Evolutionary conservation across 2,888 invertebrate species (phyloP), one percentile per base, ranked within the genome.

Genomic region (Limnephilus marmoratus): DNA sequence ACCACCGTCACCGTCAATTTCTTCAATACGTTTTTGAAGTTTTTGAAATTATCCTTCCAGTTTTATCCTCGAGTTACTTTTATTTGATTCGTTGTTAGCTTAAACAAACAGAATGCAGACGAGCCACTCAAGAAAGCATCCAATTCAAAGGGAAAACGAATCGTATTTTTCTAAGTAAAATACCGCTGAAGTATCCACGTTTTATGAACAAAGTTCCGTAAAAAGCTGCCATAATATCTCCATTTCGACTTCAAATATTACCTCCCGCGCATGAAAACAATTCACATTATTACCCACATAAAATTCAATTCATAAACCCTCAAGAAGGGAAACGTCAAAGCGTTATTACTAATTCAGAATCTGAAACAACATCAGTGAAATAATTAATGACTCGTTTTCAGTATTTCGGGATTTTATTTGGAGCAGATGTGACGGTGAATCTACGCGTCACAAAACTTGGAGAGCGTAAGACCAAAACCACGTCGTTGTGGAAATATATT

Each of bases 291-390:
- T 86, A 86, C 86, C 45, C 41, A 4, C 49, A 45, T 86, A 49
- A 86, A 86, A 86, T 86, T 86, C 86, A 86, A 86, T 86, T 45
- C 86, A 86, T 86, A 86, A 86, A 86, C 49, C 86, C 41, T 29
- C 29, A 29, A 45, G 45, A 29, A 45, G 86, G 86, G 15, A 45
- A 86, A 86, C 49, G 41, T 86, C 86, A 86, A 86, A 49, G 45
- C 45, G 49, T 86, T 45, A 86, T 86, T 86, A 45, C 86, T 86
- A 49, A 86, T 49, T 86, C 49, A 49, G 45, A 86, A 68, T 68
- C 68, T 68, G 68, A 68, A 86, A 86, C 45, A 86, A 86, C 86
- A 86, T 86, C 86, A 86, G 86, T 45, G 45, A 45, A 45, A 45
- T 45, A 45, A 29, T 86, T 86, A 86, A 86, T 86, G 86, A 86